Base-by-base conservation (phyloP, 2,113 vertebrate genomes). In the Propithecus coquereli region DNA sequence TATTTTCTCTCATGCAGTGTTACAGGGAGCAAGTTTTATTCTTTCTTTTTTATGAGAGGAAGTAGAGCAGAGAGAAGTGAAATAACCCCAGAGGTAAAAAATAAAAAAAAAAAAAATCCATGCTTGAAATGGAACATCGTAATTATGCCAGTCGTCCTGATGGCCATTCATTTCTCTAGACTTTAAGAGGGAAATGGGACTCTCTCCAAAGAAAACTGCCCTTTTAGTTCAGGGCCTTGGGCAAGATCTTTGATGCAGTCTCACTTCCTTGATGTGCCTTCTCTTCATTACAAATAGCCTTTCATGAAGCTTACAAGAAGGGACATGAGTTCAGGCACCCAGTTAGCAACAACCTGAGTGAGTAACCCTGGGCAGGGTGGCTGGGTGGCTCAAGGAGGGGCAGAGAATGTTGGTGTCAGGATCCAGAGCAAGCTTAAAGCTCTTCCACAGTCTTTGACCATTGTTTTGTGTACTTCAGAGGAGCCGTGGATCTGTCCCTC, bases 271-370 rank as follows among this genome's bases (percentile, higher is more conserved):
- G 6, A 66, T 34, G 10, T 76, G 74, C 52, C 52, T 87, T 74
- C 32, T 34, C 10, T 91, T 95, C 86, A 40, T 91, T 80, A 91
- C 95, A 94, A 85, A 81, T 59, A 90, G 94, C 68, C 76, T 96
- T 97, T 96, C 82, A 84, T 61, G 82, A 90, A 73, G 32, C 61
- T 96, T 66, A 87, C 96, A 96, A 97, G 97, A 96, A 91, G 63
- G 61, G 92, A 82, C 97, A 66, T 14, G 94, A 93, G 40, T 40
- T 32, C 45, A 79, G 65, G 37, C 37, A 6, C 13, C 54, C 86
- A 91, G 13, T 68, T 81, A 59, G 85, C 68, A 65, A 40, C 23
- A 68, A 45, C 25, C 79, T 54, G 68, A n/a, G 76, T 96, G 96
- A 96, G 82, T 95, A 94, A 97, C 50, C 12, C 52, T 54, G 63